Evolutionary conservation across 2,888 invertebrate species (phyloP), one percentile per base, ranked within the genome.

Genomic region (Ophion obscuratus): DNA sequence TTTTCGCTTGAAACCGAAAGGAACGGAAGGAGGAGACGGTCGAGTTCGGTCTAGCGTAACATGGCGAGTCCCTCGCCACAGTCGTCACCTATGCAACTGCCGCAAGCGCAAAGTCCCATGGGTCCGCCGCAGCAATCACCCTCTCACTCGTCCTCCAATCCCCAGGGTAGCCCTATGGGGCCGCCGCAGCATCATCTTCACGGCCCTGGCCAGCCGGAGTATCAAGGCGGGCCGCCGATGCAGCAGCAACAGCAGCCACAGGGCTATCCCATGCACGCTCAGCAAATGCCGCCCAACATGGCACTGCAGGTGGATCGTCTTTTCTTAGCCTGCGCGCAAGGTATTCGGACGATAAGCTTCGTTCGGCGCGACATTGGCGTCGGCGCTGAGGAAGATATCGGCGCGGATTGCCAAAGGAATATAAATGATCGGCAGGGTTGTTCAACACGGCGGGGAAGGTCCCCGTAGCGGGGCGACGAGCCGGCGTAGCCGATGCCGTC

Each of bases 21-120:
- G 87, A 62, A 80, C 73, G 87, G 75, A 88, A 78, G 76, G 84
- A 85, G 86, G 83, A 71, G 75, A 89, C 90, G 89, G 75, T 90
- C 89, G 89, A 89, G 91, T 86, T 81, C 88, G 68, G 89, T 91
- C 70, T 82, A 88, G 82, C 90, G 85, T 86, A 92, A 88, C 90
- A 97, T 97, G 97, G 96, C 97, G 91, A 97, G 97, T 93, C 97
- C 97, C 83, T 97, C 97, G 89, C 97, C 97, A 82, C 97, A 97
- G 94, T 97, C 96, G 88, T 97, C 97, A 92, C 97, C 97, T 62
- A 97, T 97, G 97, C 97, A 97, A 59, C 97, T 97, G 68, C 97
- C 97, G 2, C 97, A 97, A 94, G 97, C 97, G 6, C 97, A 97
- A 27, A 97, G 97, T 91, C 97, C 97, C 0, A 97, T 97, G 97